A percentile compares a stretch with the other conserved stretches of the same genome.
Evolutionary conservation across 1,140 invertebrate species (phyloP).

Genomic region (Drosophila equinoxialis): DNA sequence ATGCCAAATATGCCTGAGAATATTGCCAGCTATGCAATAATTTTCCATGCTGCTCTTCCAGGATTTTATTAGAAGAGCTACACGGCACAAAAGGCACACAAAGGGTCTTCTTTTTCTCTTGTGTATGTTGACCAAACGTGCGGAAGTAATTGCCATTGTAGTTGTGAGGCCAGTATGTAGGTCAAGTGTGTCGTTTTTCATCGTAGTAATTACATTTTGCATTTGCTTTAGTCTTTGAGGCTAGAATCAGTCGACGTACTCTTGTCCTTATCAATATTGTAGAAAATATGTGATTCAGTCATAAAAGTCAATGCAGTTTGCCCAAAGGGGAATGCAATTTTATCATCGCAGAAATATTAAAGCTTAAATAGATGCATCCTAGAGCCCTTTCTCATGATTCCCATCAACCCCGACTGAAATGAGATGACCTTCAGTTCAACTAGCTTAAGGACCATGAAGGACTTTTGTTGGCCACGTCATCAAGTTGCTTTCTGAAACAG

Average conservation of each 20-base stretch:
- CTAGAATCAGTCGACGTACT: background rate
- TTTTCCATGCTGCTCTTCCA: conserved; percentile 50
- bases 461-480: conserved; percentile 53
- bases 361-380: conserved; percentile 1
- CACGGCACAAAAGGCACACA: conserved; percentile 27
- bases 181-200: conserved; percentile 71
- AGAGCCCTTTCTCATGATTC: conserved; percentile 23
- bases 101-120: conserved; percentile 40
- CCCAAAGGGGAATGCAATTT: conserved; percentile 48
- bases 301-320: conserved; percentile 41
- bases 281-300: conserved; percentile 47
- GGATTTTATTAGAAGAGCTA: conserved; percentile 47
- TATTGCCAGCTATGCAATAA: conserved; percentile 72
- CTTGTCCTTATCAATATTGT: conserved; percentile 27
- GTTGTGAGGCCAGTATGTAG: conserved; percentile 39
- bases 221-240: conserved; percentile 35
- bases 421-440: conserved; percentile 44
- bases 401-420: background rate
- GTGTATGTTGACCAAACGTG: conserved; percentile 51
- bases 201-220: conserved; percentile 69
- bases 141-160: conserved; percentile 66
- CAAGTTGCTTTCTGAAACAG: conserved; percentile 34
- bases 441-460: conserved; percentile 21
- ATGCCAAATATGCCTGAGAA: conserved; percentile 30
- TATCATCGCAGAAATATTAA: conserved; percentile 38